These are phyloP conservation scores for Pipistrellus nathusii DNA, from an alignment of 2,797 vertebrate genomes.

Conservation along the genomic window DNA sequence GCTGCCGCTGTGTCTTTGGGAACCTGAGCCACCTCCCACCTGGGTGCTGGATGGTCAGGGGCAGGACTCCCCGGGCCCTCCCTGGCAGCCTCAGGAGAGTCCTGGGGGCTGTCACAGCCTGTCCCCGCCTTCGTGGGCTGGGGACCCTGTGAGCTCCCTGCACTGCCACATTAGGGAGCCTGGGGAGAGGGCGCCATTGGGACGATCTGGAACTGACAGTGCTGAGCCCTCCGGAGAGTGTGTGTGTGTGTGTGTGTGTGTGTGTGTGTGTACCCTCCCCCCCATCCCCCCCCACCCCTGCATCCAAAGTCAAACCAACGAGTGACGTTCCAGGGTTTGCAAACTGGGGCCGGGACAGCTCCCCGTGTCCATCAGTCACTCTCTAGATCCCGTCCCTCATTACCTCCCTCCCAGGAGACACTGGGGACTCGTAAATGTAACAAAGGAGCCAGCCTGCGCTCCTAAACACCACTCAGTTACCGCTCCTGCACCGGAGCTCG, in stretches of 20 bases:
- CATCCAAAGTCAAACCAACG: background rate
- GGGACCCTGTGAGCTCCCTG: background rate
- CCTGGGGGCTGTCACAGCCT: background rate
- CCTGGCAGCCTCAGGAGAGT: background rate
- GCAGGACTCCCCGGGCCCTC: background rate
- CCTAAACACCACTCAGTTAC: conserved; percentile 11
- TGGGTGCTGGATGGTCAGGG: background rate
- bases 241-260: too few species aligned
- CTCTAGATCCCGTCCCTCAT: conserved; percentile 41
- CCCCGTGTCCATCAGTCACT: conserved; percentile 23
- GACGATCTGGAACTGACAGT: background rate
- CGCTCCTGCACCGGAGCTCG: background rate
- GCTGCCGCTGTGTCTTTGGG: background rate
- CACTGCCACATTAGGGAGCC: background rate
- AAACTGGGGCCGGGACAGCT: background rate
- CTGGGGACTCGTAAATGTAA: conserved; percentile 40
- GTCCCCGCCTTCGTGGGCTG: background rate
- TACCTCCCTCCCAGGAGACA: conserved; percentile 52
- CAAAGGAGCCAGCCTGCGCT: conserved; percentile 46
- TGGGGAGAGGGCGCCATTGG: background rate
- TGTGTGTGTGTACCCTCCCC: too few species aligned
- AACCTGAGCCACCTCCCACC: background rate
- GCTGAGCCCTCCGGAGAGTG: background rate
- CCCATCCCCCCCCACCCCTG: too few species aligned
- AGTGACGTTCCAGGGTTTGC: background rate